A percentile compares a stretch with the other conserved stretches of the same genome.
Conservation (phyloP, 2,797 vertebrate genomes). For the Setipinna tenuifilis region DNA sequence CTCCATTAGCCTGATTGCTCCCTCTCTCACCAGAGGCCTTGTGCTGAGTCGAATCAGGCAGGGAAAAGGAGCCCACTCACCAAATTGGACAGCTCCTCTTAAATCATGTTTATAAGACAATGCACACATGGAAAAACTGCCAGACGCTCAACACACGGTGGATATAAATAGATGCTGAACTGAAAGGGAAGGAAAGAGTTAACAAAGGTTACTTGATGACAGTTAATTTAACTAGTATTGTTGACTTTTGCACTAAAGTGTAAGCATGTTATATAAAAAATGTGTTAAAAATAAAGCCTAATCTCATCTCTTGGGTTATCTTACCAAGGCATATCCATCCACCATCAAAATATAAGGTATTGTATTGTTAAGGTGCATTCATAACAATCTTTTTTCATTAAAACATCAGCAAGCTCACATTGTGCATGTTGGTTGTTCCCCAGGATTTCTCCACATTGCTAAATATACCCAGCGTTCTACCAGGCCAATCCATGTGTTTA, state of each 20-base stretch:
- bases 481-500: neutral
- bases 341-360: no score
- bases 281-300: no score
- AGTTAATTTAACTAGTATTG: neutral
- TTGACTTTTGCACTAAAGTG: neutral
- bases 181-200: neutral
- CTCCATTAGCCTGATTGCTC: constrained; percentile 79
- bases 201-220: neutral
- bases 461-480: no score
- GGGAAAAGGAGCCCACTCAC: neutral
- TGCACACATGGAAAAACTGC: neutral
- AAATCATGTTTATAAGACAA: constrained; percentile 5
- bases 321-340: no score
- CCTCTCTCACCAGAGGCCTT: constrained; percentile 52
- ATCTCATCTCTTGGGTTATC: no score
- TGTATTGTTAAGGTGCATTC: no score
- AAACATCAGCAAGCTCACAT: no score
- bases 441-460: no score
- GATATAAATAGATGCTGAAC: neutral
- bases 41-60: neutral
- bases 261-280: no score
- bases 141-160: neutral
- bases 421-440: no score
- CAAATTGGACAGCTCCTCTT: neutral
- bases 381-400: no score